Evolutionary conservation across 2,888 invertebrate species (phyloP), one percentile per base, ranked within the genome.

Genomic region (Drosophila merina): DNA sequence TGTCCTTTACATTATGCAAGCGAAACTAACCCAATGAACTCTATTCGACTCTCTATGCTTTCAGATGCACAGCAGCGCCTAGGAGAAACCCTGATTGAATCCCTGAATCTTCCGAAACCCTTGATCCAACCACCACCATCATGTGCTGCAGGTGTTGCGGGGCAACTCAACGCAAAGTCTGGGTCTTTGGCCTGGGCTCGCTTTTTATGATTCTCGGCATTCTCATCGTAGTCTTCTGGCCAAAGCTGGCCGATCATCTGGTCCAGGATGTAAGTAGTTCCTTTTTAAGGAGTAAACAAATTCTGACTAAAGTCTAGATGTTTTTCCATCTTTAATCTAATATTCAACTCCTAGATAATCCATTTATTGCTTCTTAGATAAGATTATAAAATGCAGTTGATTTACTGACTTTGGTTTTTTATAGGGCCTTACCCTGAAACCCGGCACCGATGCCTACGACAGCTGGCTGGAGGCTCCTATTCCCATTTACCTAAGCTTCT

Each of bases 381-480:
- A 42, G 14, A 42, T 42, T 42, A 42, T 1, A 0, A 31, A 45
- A 56, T 51, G 31, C 10, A 44, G n/a, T 42, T 10, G 33, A 55
- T 44, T 14, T 33, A 28, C 4, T 9, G 42, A 30, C 25, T 45
- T 49, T 4, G 28, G 28, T 20, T 26, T n/a, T 28, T 0, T 33
- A 0, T 49, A 96, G 96, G 93, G 95, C 93, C 92, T 97, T 83
- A 91, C 92, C 8, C 89, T 97, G 36, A 92, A 94, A 20, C 92
- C 93, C 0, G 92, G 92, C 4, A 95, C 96, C 0, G 93, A 92
- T 63, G 94, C 94, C 30, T 97, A 93, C 90, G 90, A 93, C 0
- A 93, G 95, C 77, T 98, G 97, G 97, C 92, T 94, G 72, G 94
- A 96, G 86, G 95, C 96, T 0, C 97, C 97, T 0, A 94, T 97